These are phyloP conservation scores for Colletes gigas DNA, from an alignment of 1,140 invertebrate genomes.

Conservation along the genomic window DNA sequence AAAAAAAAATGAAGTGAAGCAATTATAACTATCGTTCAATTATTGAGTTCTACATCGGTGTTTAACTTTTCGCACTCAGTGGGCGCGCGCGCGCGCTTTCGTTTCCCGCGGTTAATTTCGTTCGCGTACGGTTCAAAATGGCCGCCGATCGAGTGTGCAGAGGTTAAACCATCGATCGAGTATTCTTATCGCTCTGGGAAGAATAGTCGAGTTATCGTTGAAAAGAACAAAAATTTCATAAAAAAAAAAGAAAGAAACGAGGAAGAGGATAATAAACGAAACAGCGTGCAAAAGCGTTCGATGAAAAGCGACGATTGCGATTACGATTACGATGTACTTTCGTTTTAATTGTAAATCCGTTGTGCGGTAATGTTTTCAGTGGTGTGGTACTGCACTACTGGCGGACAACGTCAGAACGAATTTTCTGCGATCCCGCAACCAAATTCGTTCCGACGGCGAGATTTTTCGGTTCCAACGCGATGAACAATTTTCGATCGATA, in stretches of 20 bases:
- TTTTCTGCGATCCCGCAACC: too few species aligned
- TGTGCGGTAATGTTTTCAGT: slow-evolving; percentile 2
- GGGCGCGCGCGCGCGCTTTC: too few species aligned
- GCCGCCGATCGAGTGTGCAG: background rate
- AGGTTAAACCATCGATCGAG: slow-evolving; percentile 17
- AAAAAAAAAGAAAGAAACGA: background rate
- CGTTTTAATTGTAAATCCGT: slow-evolving; percentile 30
- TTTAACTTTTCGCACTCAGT: slow-evolving; percentile 29
- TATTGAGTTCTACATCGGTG: slow-evolving; percentile 36
- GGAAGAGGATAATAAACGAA: too few species aligned
- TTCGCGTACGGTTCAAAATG: background rate
- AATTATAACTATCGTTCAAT: slow-evolving; percentile 47
- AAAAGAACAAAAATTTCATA: background rate
- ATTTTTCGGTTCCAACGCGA: too few species aligned
- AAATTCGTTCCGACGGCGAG: background rate
- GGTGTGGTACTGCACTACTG: background rate
- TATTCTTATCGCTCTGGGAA: slow-evolving; percentile 32
- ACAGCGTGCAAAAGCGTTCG: background rate
- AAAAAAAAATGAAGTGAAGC: slow-evolving; percentile 15
- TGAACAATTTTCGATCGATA: background rate
- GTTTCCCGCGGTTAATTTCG: too few species aligned
- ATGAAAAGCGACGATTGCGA: background rate
- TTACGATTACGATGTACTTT: slow-evolving; percentile 20
- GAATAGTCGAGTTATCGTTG: background rate
- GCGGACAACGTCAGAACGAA: background rate